Evolutionary conservation across 2,888 invertebrate genomes (phyloP).

Genomic region (Tigriopus californicus): DNA sequence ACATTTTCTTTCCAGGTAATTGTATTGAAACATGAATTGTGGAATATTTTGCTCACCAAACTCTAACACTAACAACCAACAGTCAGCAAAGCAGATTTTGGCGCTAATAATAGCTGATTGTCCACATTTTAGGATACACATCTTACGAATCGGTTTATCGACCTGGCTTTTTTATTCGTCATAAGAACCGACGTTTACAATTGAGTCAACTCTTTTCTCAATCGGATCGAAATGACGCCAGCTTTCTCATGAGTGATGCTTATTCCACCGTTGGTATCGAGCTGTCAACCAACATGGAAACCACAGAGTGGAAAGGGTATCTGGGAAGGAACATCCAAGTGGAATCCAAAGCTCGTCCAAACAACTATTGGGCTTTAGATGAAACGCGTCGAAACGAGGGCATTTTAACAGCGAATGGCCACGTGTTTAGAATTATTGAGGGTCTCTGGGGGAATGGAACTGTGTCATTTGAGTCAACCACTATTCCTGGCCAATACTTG

Average conservation of each 20-base stretch:
- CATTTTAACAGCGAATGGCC: not conserved
- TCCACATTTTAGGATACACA: not conserved
- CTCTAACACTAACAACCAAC: too few relatives aligned
- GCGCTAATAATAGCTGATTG: too few relatives aligned
- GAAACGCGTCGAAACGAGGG: not conserved
- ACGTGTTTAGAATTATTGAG: not conserved
- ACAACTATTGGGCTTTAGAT: conserved; percentile 2
- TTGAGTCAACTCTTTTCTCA: not conserved
- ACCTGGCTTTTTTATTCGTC: conserved; percentile 10
- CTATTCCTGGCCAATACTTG: conserved; percentile 7
- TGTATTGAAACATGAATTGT: too few relatives aligned
- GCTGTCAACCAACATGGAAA: not conserved
- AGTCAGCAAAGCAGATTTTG: too few relatives aligned
- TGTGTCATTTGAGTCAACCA: conserved; percentile 12
- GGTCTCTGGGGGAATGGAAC: conserved; percentile 12
- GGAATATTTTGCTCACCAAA: too few relatives aligned
- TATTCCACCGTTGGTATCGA: not conserved
- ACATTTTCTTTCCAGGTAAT: conserved; percentile 9
- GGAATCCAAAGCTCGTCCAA: conserved; percentile 7
- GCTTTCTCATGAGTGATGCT: conserved; percentile 12
- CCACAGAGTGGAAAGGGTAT: conserved; percentile 1
- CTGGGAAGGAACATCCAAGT: conserved; percentile 5
- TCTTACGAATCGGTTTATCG: conserved; percentile 10
- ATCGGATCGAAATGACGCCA: conserved; percentile 12
- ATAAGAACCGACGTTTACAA: conserved; percentile 7